Evolutionary conservation across 2,888 invertebrate species (phyloP).

Genomic region (Dolichopus griseipennis): DNA sequence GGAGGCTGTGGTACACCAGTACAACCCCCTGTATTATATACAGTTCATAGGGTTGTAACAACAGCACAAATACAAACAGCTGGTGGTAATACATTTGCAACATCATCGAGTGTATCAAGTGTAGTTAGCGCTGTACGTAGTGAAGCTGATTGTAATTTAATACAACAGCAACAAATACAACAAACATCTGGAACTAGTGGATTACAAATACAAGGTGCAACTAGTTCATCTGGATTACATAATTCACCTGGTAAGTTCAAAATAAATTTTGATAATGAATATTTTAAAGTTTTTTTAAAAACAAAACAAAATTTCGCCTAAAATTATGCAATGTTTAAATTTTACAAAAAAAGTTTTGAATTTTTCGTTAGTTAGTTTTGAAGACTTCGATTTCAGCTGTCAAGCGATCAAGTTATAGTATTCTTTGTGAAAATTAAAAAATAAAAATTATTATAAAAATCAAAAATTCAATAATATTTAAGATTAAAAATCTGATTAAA

Average conservation of each 20-base stretch:
- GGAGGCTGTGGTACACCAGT: conserved; percentile 25
- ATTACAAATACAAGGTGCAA: conserved; percentile 23
- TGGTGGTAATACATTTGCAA: conserved; percentile 38
- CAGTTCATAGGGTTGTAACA: conserved; percentile 43
- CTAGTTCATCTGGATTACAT: conserved; percentile 28
- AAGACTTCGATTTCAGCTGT: too few relatives aligned
- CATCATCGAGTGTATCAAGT: conserved; percentile 42
- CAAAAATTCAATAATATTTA: too few relatives aligned
- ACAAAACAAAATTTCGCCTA: too few relatives aligned
- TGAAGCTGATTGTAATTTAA: conserved; percentile 30
- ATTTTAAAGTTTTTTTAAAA: too few relatives aligned
- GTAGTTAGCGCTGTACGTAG: conserved; percentile 37
- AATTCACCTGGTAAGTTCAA: conserved; percentile 34
- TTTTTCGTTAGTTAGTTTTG: too few relatives aligned
- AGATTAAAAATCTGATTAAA: too few relatives aligned
- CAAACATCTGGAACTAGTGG: conserved; percentile 24
- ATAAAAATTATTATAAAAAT: too few relatives aligned
- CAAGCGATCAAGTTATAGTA: too few relatives aligned
- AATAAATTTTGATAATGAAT: background rate
- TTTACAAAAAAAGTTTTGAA: too few relatives aligned
- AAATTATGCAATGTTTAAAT: too few relatives aligned
- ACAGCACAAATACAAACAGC: conserved; percentile 43
- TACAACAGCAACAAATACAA: conserved; percentile 16
- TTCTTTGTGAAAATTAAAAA: too few relatives aligned
- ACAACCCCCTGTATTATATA: conserved; percentile 39